Conservation (phyloP, 2,888 invertebrate species). For the Morinoia aosen region DNA sequence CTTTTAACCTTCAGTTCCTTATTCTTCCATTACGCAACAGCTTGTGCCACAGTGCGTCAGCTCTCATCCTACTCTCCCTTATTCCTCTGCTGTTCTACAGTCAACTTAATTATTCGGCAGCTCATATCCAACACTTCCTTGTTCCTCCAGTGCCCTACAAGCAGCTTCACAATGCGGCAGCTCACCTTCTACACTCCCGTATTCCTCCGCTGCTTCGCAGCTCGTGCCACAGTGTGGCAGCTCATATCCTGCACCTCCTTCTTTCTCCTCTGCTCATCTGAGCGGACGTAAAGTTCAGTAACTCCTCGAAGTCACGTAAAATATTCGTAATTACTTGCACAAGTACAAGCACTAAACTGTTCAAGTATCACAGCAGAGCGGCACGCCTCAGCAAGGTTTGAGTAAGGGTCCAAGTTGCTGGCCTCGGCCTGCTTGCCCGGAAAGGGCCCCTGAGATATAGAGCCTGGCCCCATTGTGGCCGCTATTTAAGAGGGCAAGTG, state of each 20-base stretch:
- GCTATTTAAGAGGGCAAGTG: slow-evolving; percentile 41
- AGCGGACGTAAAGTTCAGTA: neutral
- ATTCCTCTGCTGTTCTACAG: too few relatives aligned
- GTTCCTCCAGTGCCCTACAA: too few relatives aligned
- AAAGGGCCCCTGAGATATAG: slow-evolving; percentile 20
- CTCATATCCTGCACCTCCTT: neutral
- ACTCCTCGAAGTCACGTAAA: neutral
- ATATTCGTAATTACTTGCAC: slow-evolving; percentile 20
- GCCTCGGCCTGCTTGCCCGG: neutral
- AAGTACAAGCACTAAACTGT: slow-evolving; percentile 39
- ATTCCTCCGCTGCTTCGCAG: neutral
- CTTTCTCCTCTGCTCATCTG: neutral
- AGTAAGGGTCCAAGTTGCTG: slow-evolving; percentile 1
- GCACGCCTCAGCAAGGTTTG: neutral
- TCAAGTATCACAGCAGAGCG: slow-evolving; percentile 11
- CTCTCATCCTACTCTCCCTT: too few relatives aligned
- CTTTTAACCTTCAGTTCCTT: too few relatives aligned
- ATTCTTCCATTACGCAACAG: too few relatives aligned
- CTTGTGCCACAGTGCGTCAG: too few relatives aligned
- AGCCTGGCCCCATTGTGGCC: slow-evolving; percentile 24
- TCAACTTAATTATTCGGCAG: too few relatives aligned
- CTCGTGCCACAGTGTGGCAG: neutral
- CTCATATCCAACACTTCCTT: too few relatives aligned
- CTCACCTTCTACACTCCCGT: neutral
- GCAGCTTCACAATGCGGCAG: neutral